These are phyloP conservation scores for Liasis olivaceus DNA, from an alignment of 2,797 vertebrate species.

Conservation along the genomic window DNA sequence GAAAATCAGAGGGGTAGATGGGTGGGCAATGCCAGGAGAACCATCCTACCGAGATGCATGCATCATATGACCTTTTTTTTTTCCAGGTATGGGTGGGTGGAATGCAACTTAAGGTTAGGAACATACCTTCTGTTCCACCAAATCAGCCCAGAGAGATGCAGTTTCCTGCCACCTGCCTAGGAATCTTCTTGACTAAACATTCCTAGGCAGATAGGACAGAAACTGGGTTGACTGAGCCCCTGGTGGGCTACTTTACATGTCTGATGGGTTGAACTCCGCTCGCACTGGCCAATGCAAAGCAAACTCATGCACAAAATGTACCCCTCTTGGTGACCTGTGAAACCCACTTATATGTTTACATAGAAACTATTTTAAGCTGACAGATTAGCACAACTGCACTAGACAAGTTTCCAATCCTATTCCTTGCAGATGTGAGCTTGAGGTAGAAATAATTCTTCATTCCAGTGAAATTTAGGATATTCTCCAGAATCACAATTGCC, in stretches of 20 bases:
- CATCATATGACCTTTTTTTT: conserved; percentile 27
- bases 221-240: not conserved
- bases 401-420: conserved; percentile 51
- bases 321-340: conserved; percentile 6
- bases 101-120: conserved; percentile 24
- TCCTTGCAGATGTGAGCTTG: not conserved
- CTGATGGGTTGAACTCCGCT: not conserved
- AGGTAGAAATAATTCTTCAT: not conserved
- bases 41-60: conserved; percentile 1
- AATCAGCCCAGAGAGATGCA: not conserved
- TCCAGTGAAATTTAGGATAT: not conserved
- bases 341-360: conserved; percentile 54
- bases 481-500: not conserved
- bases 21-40: not conserved
- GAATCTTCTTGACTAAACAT: not conserved
- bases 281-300: not conserved
- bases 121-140: not conserved
- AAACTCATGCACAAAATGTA: conserved; percentile 39
- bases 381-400: conserved; percentile 61
- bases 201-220: not conserved
- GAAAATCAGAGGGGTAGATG: conserved; percentile 28
- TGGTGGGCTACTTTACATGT: not conserved
- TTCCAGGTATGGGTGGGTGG: conserved; percentile 6
- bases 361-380: conserved; percentile 38
- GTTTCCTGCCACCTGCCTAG: not conserved